Conservation (phyloP, 2,888 invertebrate genomes). For the Agrochola lychnidis region DNA sequence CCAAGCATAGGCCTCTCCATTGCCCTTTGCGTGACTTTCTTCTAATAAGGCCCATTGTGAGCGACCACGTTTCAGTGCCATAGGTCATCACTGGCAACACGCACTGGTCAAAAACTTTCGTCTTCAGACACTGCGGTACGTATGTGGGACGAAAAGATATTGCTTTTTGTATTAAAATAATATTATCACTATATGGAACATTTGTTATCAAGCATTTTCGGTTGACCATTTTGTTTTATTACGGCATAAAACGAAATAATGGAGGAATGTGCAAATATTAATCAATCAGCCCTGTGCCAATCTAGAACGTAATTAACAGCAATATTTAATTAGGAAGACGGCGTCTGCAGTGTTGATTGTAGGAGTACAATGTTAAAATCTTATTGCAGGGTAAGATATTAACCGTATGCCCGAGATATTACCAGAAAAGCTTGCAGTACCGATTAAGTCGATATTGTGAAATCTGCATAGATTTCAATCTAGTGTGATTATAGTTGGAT, state of each 20-base stretch:
- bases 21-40: too few relatives aligned
- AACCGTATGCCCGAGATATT: not conserved
- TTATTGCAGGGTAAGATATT: conserved; percentile 2
- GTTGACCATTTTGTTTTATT: conserved; percentile 42
- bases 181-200: conserved; percentile 27
- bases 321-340: conserved; percentile 29
- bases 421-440: not conserved
- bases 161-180: not conserved
- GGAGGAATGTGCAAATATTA: conserved; percentile 49
- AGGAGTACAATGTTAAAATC: conserved; percentile 5
- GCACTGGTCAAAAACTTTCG: too few relatives aligned
- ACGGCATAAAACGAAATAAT: conserved; percentile 28
- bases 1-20: too few relatives aligned
- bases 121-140: too few relatives aligned
- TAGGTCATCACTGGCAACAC: too few relatives aligned
- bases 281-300: conserved; percentile 34
- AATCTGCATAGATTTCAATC: not conserved
- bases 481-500: not conserved
- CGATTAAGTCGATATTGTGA: not conserved
- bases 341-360: not conserved
- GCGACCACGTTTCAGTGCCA: too few relatives aligned
- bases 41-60: too few relatives aligned
- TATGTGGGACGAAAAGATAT: too few relatives aligned
- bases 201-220: not conserved
- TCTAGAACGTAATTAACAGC: conserved; percentile 40